Base-by-base conservation (phyloP, 1,140 invertebrate genomes). In the Mamestra configurata region DNA sequence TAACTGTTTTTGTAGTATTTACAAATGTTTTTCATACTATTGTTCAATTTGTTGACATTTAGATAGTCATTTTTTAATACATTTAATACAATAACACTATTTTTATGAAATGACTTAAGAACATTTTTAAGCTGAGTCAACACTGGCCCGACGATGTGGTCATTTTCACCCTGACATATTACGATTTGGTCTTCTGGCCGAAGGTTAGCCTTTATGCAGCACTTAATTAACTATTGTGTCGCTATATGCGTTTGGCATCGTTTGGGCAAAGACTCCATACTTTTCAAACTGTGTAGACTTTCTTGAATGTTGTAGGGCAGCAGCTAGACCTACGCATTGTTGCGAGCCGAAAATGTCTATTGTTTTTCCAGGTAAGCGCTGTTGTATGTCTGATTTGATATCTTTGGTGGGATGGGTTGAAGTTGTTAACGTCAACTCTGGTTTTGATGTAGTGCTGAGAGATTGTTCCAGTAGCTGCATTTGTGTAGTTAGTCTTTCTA, bases 161-260 rank as follows among this genome's bases (percentile, higher is more conserved):
- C 55, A 31, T 57, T 57, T 57, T 27, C 55, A 27, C 55, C 55
- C 27, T 27, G 13, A 13, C 22, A 57, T 8, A 57, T 31, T 57
- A 57, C 24, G 3, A 57, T 57, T 57, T 31, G 27, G 55, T 57
- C 55, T 5, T 27, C 24, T 13, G 55, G 24, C 10, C 24, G 20
- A 6, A 57, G 24, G 10, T 57, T 57, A 13, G 13, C 8, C 10
- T 31, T 24, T n/a, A n/a, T 5, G 18, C 24, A 57, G 24, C 22
- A 11, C 8, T n/a, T n/a, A n/a, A n/a, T 13, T 57, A 4, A 15
- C 13, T 27, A 57, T 31, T 6, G 8, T 31, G 24, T 31, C 24
- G 24, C 55, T 57, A 11, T 31, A n/a, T 57, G 55, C 55, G 13
- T 57, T 27, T 31, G 55, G 55, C 24, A 27, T 57, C 24, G 55